phyloP scores from a whole-genome alignment of 2,113 vertebrate species.

The Oryzias celebensis region DNA sequence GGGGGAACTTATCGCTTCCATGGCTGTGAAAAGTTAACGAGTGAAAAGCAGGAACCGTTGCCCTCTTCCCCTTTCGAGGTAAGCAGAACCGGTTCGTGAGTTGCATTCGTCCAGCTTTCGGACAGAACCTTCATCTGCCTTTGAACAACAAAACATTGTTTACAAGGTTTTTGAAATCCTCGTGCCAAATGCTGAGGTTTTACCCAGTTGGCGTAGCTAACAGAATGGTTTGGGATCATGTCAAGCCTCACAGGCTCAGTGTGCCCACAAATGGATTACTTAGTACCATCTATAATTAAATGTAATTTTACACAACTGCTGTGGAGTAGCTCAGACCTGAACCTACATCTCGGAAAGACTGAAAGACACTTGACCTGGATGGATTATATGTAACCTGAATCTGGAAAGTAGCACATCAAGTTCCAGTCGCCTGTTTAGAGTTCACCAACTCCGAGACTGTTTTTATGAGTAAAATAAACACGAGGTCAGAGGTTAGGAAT shows the following conservation, averaged over 20 bases:
- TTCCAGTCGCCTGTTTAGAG: no score
- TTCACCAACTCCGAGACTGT: no score
- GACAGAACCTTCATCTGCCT: constrained; percentile 8
- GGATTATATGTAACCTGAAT: background rate
- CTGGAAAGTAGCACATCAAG: background rate
- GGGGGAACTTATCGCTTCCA: constrained; percentile 60
- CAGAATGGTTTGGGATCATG: constrained; percentile 24
- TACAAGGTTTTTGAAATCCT: constrained; percentile 45
- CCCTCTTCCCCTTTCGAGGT: constrained; percentile 51
- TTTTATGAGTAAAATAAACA: no score
- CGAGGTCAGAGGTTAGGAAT: background rate
- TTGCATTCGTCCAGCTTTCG: background rate
- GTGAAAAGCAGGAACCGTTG: constrained; percentile 42
- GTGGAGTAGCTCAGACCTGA: background rate
- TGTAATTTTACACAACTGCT: no score
- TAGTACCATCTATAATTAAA: background rate
- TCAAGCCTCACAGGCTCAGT: constrained; percentile 36
- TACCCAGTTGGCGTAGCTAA: constrained; percentile 21
- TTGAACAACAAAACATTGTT: constrained; percentile 60
- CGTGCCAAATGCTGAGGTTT: constrained; percentile 43
- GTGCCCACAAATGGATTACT: constrained; percentile 17
- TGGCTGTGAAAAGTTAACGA: constrained; percentile 74
- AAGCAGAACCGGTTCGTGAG: constrained; percentile 28
- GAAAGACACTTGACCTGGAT: background rate
- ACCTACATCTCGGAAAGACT: background rate